Base-by-base conservation (phyloP, 2,888 invertebrate genomes). In the Ametastegia equiseti region DNA sequence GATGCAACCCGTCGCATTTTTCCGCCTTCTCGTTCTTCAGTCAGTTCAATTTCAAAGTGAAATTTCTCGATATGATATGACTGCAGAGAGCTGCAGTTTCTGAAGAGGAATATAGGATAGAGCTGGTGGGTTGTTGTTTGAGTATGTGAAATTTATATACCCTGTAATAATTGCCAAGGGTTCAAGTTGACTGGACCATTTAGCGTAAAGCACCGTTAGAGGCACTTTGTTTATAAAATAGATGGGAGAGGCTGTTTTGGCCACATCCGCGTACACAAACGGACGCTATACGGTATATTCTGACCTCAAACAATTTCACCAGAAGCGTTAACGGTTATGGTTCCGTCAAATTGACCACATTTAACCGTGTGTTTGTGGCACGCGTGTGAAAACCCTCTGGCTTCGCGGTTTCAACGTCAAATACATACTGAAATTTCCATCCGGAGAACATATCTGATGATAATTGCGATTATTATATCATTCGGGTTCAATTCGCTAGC, bases 261-360 rank as follows among this genome's bases (percentile, higher is more conserved):
- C 45, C 27, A 15, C 30, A n/a, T 6, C 45, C 42, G n/a, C 47
- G n/a, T 27, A 30, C 30, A 15, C 30, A 27, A 15, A 45, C 23
- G n/a, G n/a, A n/a, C n/a, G 27, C 42, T 2, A 9, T 19, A 67
- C 45, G 27, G 13, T 47, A 71, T 42, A 71, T 75, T 75, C 50
- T 11, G 54, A 75, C 75, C 75, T 75, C 50, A 75, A 75, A 75
- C 75, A 50, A 75, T 54, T 75, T 54, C 75, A 54, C 75, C 75
- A 19, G 50, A 33, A 75, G 6, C 75, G 50, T 45, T 50, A 50
- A 75, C 75, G 50, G 75, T 54, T 75, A 75, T 75, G 75, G 75
- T 75, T 75, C 54, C 75, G 54, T 75, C 75, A 75, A 75, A 75
- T 75, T 75, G 75, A 75, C 75, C 75, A 45, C 75, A 75, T 71